Conservation (phyloP, 2,113 vertebrate species). For the Pseudopipra pipra region DNA sequence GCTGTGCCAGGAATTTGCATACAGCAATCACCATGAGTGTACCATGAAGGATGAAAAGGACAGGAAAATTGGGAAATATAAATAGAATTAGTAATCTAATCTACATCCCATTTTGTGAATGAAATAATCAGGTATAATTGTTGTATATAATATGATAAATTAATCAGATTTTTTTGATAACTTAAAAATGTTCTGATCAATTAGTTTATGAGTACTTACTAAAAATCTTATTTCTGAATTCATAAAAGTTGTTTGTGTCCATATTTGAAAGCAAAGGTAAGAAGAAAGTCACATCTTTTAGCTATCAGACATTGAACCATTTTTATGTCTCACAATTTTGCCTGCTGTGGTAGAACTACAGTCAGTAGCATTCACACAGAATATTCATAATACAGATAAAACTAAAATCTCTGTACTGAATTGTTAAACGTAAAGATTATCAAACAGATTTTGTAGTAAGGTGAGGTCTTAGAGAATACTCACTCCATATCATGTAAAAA, state of each 20-base stretch:
- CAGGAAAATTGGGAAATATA: slow-evolving; percentile 3
- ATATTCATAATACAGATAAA: neutral
- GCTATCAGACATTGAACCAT: neutral
- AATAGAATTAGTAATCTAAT: slow-evolving; percentile 31
- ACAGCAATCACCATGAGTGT: neutral
- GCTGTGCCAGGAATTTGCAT: neutral
- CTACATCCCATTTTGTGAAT: slow-evolving; percentile 20
- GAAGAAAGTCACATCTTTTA: neutral
- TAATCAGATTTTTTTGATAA: neutral
- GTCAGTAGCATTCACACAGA: neutral
- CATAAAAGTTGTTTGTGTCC: neutral
- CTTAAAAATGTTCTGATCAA: neutral
- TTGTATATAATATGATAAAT: slow-evolving; percentile 26
- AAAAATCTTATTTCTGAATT: slow-evolving; percentile 3
- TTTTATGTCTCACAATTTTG: neutral
- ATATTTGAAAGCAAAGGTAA: neutral
- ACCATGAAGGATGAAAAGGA: neutral
- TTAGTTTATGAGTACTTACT: neutral
- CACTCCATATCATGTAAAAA: neutral
- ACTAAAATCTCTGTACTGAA: neutral
- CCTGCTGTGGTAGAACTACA: neutral
- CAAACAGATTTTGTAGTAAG: neutral
- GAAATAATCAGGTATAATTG: slow-evolving; percentile 17
- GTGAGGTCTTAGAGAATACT: neutral
- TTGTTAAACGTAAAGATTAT: neutral